A percentile compares a stretch with the other conserved stretches of the same genome.
Conservation (phyloP, 2,888 invertebrate species). For the Orthosia gracilis region DNA sequence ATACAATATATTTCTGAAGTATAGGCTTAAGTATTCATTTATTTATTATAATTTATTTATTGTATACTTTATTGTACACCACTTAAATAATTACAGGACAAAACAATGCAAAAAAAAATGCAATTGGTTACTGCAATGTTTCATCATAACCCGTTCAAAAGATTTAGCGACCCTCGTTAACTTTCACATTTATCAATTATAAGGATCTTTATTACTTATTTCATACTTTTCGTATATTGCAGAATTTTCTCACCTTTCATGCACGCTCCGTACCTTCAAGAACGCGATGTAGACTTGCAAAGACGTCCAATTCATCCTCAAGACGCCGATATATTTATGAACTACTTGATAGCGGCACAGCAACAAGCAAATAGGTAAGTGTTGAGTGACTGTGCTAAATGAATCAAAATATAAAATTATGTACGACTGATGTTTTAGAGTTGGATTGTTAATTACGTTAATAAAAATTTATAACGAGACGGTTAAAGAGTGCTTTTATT, state of each 20-base stretch:
- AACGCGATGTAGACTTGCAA: conserved; percentile 70
- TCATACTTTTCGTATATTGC: conserved; percentile 44
- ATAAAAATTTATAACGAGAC: not conserved
- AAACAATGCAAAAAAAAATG: no score
- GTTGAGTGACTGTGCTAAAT: conserved; percentile 3
- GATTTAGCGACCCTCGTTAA: no score
- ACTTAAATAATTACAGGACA: no score
- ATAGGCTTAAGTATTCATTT: no score
- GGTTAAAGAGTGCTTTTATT: not conserved
- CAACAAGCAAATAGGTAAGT: conserved; percentile 72
- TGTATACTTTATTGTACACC: no score
- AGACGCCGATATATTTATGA: conserved; percentile 82
- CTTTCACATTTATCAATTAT: no score
- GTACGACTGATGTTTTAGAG: not conserved
- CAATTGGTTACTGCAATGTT: no score
- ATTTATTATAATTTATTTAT: no score
- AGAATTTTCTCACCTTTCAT: conserved; percentile 69
- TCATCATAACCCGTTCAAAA: no score
- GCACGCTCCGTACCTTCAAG: conserved; percentile 68
- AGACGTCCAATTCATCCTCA: conserved; percentile 80
- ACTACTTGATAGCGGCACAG: conserved; percentile 67
- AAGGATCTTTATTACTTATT: no score
- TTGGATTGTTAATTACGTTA: not conserved
- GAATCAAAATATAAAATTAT: conserved; percentile 6
- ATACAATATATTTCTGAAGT: no score